Percentiles rank a stretch among this genome's conserved stretches.
Conservation (phyloP, 1,140 invertebrate genomes). For the Zaprionus ghesquierei region DNA sequence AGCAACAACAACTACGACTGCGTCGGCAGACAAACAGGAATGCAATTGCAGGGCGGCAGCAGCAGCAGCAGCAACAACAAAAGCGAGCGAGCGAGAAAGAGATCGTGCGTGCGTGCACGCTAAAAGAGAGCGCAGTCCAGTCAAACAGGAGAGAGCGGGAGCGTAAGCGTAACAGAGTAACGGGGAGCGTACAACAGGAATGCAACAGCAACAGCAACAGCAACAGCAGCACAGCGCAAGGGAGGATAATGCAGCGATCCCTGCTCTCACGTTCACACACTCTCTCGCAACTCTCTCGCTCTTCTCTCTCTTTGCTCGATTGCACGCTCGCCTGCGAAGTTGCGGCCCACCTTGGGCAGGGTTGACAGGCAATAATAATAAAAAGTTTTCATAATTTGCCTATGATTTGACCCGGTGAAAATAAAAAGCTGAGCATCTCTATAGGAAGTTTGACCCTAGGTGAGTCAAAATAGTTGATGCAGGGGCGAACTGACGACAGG, state of each 20-base stretch:
- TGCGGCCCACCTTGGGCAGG: background rate
- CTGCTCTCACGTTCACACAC: background rate
- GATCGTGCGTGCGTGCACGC: conserved; percentile 28
- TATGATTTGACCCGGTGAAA: background rate
- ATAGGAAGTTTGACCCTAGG: background rate
- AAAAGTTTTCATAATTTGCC: background rate
- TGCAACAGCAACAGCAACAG: conserved; percentile 17
- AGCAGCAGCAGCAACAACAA: conserved; percentile 15
- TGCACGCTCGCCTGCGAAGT: too few species aligned
- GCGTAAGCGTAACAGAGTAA: conserved; percentile 30
- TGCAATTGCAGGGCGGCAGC: conserved; percentile 63
- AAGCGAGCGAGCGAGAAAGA: conserved; percentile 29
- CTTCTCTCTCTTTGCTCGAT: background rate
- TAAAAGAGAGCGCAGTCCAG: background rate
- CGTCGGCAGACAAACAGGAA: conserved; percentile 55
- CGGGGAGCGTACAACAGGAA: conserved; percentile 38
- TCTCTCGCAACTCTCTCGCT: background rate
- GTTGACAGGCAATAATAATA: background rate
- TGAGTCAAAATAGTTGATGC: background rate
- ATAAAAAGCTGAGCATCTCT: conserved; percentile 10
- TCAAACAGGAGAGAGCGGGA: conserved; percentile 33
- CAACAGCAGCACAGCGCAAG: background rate
- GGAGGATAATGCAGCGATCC: conserved; percentile 32
- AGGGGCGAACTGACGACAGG: conserved; percentile 42
- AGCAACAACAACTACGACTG: conserved; percentile 37